These are phyloP conservation scores for Sula dactylatra DNA, from an alignment of 2,113 vertebrate species.

Conservation along the genomic window DNA sequence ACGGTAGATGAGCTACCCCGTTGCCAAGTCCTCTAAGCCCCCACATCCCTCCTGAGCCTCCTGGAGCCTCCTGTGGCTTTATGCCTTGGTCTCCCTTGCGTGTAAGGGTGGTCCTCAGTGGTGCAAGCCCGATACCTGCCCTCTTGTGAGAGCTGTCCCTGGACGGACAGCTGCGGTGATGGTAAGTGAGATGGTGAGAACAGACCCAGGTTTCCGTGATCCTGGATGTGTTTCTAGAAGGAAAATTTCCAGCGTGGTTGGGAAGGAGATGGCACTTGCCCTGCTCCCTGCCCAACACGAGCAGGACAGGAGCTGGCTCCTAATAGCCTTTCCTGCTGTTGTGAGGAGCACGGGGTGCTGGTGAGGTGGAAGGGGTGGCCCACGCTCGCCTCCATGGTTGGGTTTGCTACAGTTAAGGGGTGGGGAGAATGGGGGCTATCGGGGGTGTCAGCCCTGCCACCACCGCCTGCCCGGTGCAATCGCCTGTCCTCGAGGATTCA, in stretches of 20 bases:
- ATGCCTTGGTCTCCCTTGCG: not conserved
- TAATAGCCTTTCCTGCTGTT: not conserved
- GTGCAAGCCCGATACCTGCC: not conserved
- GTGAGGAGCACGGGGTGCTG: not conserved
- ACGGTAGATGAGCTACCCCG: rapidly evolving
- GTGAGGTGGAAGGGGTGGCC: not conserved
- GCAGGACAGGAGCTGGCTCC: not conserved
- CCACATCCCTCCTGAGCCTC: not conserved
- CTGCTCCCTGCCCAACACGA: not conserved
- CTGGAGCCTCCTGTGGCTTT: not conserved
- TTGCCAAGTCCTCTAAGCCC: not conserved
- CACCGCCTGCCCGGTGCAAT: rapidly evolving
- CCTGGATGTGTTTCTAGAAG: not conserved
- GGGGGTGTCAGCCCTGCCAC: not conserved
- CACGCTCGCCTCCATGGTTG: rapidly evolving
- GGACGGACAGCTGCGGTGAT: not conserved
- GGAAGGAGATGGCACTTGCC: not conserved
- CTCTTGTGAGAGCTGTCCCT: not conserved
- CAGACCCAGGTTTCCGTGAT: not conserved
- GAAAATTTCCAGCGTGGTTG: not conserved
- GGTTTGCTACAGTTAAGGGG: not conserved
- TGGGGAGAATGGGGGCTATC: not conserved
- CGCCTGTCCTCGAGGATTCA: rapidly evolving
- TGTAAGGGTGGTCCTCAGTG: not conserved
- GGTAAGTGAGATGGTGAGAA: not conserved